Evolutionary conservation across 2,888 invertebrate species (phyloP), one percentile per base, ranked within the genome.

Genomic region (Temnothorax unifasciatus): DNA sequence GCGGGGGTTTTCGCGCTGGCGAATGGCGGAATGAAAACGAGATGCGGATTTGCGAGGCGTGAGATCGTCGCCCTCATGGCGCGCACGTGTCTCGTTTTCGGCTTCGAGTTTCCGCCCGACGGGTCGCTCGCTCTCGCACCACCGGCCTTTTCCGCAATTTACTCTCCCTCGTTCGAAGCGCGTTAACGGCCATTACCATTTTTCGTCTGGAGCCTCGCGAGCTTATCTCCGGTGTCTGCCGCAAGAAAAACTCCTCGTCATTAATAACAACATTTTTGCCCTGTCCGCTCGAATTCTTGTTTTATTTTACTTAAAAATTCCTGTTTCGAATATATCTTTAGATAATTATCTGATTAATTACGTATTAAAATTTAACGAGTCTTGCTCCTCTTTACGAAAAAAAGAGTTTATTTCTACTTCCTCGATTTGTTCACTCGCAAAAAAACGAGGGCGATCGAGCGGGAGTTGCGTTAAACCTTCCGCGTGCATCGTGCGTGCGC

Each of bases 51-150:
- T 66, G 54, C 82, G 52, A 61, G 50, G 82, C 85, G 86, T 82
- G 85, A 85, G 87, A 89, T 82, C 68, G 74, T 74, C 25, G 59
- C 57, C 59, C 83, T 87, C 74, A 64, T 89, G 89, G 74, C 82
- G 68, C 59, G 68, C 89, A 89, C 63, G 85, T 87, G 89, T 81
- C 50, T 64, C 50, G 18, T 61, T 54, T 71, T 68, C 44, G 44
- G 21, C 18, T 66, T 25, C 44, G 15, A 52, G 18, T 25, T 74
- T 38, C 8, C 63, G 74, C 75, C 84, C 21, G 73, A 84, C 64
- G 44, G n/a, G n/a, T n/a, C 21, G 21, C 21, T 1, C 25, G 3
- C 41, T 52, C 54, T 13, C 82, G 29, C 38, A n/a, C 41, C 25
- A 8, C 29, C 47, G 25, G 13, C 0, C 57, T 18, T 68, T 66